Evolutionary conservation across 2,888 invertebrate genomes (phyloP).

Genomic region (Yponomeuta sedellus): DNA sequence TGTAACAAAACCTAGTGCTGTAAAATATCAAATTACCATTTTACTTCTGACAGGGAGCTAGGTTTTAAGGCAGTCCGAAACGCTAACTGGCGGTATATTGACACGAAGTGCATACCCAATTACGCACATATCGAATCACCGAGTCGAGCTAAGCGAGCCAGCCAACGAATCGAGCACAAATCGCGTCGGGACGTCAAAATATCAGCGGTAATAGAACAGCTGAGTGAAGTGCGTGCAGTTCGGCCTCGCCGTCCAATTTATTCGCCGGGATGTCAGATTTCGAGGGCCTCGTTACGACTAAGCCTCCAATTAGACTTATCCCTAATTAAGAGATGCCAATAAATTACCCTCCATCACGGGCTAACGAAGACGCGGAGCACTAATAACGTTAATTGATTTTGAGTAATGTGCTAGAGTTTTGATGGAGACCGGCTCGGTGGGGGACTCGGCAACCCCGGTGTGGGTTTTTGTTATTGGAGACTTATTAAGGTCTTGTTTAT

Average conservation of each 20-base stretch:
- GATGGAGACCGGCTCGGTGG: conserved; percentile 45
- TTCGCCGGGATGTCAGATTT: conserved; percentile 75
- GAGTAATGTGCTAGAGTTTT: conserved; percentile 76
- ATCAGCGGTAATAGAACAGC: conserved; percentile 51
- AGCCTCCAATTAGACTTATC: conserved; percentile 79
- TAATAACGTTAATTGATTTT: conserved; percentile 77
- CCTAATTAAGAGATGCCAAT: conserved; percentile 79
- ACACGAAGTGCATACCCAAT: conserved; percentile 1
- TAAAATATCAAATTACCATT: no score
- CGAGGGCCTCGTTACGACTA: conserved; percentile 77
- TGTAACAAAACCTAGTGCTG: no score
- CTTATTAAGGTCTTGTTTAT: no score
- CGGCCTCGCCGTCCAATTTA: conserved; percentile 59
- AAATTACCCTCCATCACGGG: conserved; percentile 78
- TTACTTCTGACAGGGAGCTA: no score
- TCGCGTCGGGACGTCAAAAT: conserved; percentile 60
- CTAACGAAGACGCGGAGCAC: conserved; percentile 76
- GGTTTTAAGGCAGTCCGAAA: no score
- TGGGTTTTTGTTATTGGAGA: background rate
- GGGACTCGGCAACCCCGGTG: background rate
- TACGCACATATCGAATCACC: conserved; percentile 12
- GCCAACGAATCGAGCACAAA: conserved; percentile 37
- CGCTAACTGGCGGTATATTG: background rate
- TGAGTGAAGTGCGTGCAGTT: conserved; percentile 46
- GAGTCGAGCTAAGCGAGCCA: conserved; percentile 25